These are phyloP conservation scores for Belgica antarctica DNA, from an alignment of 2,888 invertebrate species.

Conservation along the genomic window DNA sequence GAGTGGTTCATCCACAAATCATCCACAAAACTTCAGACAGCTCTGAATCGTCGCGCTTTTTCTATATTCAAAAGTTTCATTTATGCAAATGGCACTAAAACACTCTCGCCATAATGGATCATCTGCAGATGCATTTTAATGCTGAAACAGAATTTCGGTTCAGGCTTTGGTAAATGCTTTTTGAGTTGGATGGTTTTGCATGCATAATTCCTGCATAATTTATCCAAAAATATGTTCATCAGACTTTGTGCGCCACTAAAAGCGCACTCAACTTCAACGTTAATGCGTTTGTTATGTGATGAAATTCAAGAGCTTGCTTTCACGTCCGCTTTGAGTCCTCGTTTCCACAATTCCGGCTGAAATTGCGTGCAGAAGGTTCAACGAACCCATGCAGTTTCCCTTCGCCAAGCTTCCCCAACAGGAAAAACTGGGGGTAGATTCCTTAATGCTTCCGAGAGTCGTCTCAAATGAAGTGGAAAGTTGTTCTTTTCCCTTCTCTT, in stretches of 20 bases:
- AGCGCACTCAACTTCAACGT: slow-evolving; percentile 12
- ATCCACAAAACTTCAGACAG: too few relatives aligned
- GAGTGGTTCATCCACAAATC: too few relatives aligned
- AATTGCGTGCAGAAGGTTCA: slow-evolving; percentile 20
- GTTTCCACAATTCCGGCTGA: neutral
- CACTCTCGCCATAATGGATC: slow-evolving; percentile 6
- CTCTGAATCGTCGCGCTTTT: too few relatives aligned
- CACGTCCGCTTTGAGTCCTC: neutral
- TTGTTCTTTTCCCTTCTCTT: neutral
- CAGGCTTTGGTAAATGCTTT: slow-evolving; percentile 14
- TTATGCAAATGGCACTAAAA: too few relatives aligned
- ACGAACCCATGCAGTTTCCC: slow-evolving; percentile 16
- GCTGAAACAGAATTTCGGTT: neutral
- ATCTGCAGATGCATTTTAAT: neutral
- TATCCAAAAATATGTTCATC: neutral
- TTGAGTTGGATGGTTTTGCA: neutral
- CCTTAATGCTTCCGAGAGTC: too few relatives aligned
- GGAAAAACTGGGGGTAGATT: neutral
- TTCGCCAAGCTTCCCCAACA: neutral
- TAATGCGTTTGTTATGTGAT: slow-evolving; percentile 28
- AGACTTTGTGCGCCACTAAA: neutral
- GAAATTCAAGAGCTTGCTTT: slow-evolving; percentile 23
- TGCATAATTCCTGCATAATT: slow-evolving; percentile 17
- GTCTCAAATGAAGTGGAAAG: too few relatives aligned
- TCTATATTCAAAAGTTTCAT: too few relatives aligned